Conservation (phyloP, 2,888 invertebrate species). For the Plutella xylostella region DNA sequence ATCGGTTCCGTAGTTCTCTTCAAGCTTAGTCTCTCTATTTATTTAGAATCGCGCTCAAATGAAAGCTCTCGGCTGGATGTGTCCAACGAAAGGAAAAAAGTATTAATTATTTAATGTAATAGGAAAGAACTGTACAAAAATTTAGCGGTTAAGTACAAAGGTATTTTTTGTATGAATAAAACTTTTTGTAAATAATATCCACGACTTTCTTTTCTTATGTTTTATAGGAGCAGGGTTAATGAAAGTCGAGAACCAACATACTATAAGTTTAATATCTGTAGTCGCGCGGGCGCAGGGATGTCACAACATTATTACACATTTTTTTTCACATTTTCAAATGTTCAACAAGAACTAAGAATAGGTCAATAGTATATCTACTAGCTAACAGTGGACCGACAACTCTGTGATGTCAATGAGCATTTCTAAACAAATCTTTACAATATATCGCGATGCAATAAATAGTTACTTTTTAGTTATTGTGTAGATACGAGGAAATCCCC, state of each 20-base stretch:
- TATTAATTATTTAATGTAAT: constrained; percentile 42
- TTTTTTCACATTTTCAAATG: constrained; percentile 57
- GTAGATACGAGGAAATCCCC: too few species aligned
- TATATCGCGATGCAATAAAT: too few species aligned
- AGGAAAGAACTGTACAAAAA: constrained; percentile 51
- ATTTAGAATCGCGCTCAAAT: constrained; percentile 7
- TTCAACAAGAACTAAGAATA: constrained; percentile 67
- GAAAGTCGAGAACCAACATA: constrained; percentile 35
- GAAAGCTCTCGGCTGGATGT: background rate
- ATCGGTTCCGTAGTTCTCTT: constrained; percentile 3
- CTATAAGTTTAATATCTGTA: constrained; percentile 52
- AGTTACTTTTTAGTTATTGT: too few species aligned
- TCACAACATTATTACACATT: constrained; percentile 63
- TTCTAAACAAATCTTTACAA: background rate
- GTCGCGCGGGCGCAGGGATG: constrained; percentile 41
- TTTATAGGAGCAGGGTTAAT: background rate
- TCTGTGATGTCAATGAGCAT: background rate
- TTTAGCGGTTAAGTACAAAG: constrained; percentile 39
- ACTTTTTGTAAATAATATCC: constrained; percentile 51
- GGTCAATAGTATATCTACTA: constrained; percentile 59
- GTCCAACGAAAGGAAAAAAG: constrained; percentile 23
- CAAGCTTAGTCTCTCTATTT: constrained; percentile 21
- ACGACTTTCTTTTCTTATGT: background rate
- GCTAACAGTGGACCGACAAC: constrained; percentile 48
- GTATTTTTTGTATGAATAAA: constrained; percentile 50